Base-by-base conservation (phyloP, 2,113 vertebrate genomes). In the Maccullochella peelii region DNA sequence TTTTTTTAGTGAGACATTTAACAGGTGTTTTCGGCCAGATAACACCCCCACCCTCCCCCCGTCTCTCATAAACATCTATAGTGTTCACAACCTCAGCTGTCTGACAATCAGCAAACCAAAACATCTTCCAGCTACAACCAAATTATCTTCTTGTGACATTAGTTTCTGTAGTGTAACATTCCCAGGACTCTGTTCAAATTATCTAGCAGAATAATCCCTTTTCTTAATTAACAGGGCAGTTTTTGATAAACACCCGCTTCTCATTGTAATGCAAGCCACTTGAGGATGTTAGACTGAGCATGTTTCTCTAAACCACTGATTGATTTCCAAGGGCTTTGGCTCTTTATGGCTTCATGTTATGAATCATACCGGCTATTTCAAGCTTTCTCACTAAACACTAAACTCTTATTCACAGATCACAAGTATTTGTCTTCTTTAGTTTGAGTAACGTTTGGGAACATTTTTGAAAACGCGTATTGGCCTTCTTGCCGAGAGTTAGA, bases 121-220 rank as follows among this genome's bases (percentile, higher is more conserved):
- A 88, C 61, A 42, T 77, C 80, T 65, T 67, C 75, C 49, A 77
- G 71, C 66, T 4, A 61, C 42, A 40, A 52, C 55, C 36, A 57
- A 73, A 68, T 67, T 23, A 0, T 77, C 54, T 70, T 68, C 63
- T 50, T 68, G 54, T 62, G 40, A 77, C 82, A 85, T 80, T 57
- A 61, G 73, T 65, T 73, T 72, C 61, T 73, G 65, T 52, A 6
- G 23, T 58, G 65, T 0, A 0, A 75, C 27, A 42, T 61, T 90
- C 65, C 58, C 6, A 8, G 1, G 49, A 59, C 69, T 79, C 83
- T 25, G 30, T 79, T 85, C 20, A 79, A 73, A 87, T 83, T 79
- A 74, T 90, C 87, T 84, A 67, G 25, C 30, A 74, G 81, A 85
- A 83, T 83, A 88, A 91, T 91, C 88, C 86, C 38, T 74, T 86